phyloP scores from a whole-genome alignment of 2,888 invertebrate genomes.

The Tortricodes alternella region DNA sequence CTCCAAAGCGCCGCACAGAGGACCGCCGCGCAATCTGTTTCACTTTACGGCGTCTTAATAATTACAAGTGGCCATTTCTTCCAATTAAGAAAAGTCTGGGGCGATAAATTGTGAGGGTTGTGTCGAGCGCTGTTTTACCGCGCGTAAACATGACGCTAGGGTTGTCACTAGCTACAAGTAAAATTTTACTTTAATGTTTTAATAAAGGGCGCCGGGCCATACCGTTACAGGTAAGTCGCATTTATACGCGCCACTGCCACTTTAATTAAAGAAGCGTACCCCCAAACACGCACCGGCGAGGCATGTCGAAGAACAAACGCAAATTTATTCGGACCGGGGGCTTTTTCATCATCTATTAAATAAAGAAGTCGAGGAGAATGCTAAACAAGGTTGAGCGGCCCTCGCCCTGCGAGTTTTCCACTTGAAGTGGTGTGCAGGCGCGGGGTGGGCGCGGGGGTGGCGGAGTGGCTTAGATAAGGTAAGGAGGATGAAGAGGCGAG shows the following conservation, averaged over 20 bases:
- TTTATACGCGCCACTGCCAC: constrained; percentile 63
- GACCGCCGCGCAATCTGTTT: constrained; percentile 79
- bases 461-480: constrained; percentile 81
- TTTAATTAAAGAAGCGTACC: constrained; percentile 73
- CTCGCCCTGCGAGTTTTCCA: constrained; percentile 80
- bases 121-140: constrained; percentile 60
- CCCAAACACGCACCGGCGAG: constrained; percentile 64
- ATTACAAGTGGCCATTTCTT: constrained; percentile 83
- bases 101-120: constrained; percentile 80
- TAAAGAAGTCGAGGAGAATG: constrained; percentile 82
- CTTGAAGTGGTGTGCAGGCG: constrained; percentile 73
- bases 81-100: constrained; percentile 81
- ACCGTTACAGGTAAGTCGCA: constrained; percentile 61
- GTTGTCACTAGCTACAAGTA: constrained; percentile 52
- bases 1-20: constrained; percentile 46
- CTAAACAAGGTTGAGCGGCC: constrained; percentile 82
- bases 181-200: constrained; percentile 64
- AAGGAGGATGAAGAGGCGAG: constrained; percentile 81
- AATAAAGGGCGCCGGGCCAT: constrained; percentile 65
- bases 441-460: constrained; percentile 48
- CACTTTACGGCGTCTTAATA: constrained; percentile 82
- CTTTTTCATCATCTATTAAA: constrained; percentile 81
- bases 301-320: constrained; percentile 74
- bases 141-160: constrained; percentile 73
- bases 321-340: constrained; percentile 79